phyloP scores from a whole-genome alignment of 2,888 invertebrate genomes.

The Cecidostiba fungosa region DNA sequence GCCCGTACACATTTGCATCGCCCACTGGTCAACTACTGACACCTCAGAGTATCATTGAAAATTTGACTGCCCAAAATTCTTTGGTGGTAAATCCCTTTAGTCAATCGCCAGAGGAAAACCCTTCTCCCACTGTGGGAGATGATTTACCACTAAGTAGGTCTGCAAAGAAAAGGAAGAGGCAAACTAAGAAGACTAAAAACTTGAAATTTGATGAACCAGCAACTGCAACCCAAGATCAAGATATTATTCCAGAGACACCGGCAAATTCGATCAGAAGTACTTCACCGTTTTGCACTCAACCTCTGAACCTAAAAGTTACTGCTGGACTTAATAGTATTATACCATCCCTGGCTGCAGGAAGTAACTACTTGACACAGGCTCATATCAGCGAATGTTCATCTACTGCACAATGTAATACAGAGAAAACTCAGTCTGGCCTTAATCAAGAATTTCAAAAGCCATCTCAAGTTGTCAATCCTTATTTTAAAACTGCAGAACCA shows the following conservation, averaged over 20 bases:
- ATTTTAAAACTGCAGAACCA: neutral
- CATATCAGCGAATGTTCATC: slow-evolving; percentile 21
- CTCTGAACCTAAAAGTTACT: neutral
- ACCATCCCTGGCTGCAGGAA: slow-evolving; percentile 17
- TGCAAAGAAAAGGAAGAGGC: neutral
- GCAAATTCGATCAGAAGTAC: slow-evolving; percentile 2
- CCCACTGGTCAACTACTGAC: slow-evolving; percentile 14
- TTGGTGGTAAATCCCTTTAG: neutral
- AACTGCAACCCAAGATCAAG: neutral
- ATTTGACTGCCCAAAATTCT: neutral
- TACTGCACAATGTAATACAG: neutral
- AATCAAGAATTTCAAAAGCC: neutral
- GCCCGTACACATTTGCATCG: neutral
- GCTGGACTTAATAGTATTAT: neutral
- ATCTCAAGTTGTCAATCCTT: neutral
- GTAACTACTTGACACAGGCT: neutral
- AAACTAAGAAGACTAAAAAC: neutral
- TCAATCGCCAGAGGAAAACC: neutral
- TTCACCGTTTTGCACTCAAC: slow-evolving; percentile 34
- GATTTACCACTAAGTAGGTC: neutral
- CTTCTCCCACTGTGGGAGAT: neutral
- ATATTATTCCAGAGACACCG: slow-evolving; percentile 26
- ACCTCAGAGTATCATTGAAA: neutral
- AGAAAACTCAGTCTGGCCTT: neutral
- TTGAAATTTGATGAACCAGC: neutral